A percentile compares a stretch with the other conserved stretches of the same genome.
phyloP scores from a whole-genome alignment of 2,888 invertebrate species.

The Drosophila atripex region DNA sequence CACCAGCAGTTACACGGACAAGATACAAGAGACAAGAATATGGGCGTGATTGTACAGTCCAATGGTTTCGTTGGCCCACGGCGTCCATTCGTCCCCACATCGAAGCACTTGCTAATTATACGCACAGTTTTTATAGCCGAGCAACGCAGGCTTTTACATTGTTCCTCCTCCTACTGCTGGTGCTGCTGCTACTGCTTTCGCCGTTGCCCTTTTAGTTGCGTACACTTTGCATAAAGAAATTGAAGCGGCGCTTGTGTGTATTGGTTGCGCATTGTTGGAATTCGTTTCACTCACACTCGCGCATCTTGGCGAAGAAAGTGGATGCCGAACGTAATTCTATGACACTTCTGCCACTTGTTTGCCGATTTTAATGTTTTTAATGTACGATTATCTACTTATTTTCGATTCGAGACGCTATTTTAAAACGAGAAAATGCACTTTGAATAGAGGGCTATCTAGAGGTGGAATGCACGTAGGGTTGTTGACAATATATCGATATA shows the following conservation, averaged over 20 bases:
- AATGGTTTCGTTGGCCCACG: conserved; percentile 43
- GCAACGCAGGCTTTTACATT: background rate
- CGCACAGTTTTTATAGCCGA: conserved; percentile 53
- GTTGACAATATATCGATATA: background rate
- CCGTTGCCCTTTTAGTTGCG: conserved; percentile 49
- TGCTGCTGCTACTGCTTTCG: conserved; percentile 7
- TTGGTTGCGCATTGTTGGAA: conserved; percentile 73
- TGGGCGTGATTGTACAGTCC: conserved; percentile 76
- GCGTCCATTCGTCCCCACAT: conserved; percentile 10
- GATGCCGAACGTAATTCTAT: background rate
- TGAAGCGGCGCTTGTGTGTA: conserved; percentile 51
- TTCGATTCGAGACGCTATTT: background rate
- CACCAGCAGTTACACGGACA: conserved; percentile 48
- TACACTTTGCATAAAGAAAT: conserved; percentile 68
- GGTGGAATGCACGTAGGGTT: background rate
- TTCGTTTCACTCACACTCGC: conserved; percentile 59
- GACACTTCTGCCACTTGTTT: background rate
- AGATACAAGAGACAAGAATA: conserved; percentile 38
- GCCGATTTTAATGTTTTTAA: background rate
- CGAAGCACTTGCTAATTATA: conserved; percentile 63
- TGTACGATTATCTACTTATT: background rate
- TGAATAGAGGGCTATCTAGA: background rate
- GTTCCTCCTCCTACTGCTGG: background rate
- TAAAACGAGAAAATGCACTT: background rate
- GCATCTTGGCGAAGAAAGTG: conserved; percentile 13